Percentiles rank a stretch among this genome's conserved stretches.
Evolutionary conservation across 2,888 invertebrate genomes (phyloP).

Genomic region (Hypolimnas misippus): DNA sequence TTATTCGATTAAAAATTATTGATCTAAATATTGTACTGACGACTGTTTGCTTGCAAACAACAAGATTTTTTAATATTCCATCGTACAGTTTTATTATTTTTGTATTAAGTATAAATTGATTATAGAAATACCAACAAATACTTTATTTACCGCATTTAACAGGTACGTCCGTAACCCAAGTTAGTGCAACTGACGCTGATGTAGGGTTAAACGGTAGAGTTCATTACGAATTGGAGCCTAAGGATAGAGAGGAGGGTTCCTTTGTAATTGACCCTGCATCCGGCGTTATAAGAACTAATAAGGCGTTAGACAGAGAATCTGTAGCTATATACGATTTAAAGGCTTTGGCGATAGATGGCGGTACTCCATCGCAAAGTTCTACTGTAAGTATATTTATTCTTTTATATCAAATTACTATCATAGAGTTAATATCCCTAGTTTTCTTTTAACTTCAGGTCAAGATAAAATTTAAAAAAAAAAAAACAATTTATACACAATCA

Average conservation of each 20-base stretch:
- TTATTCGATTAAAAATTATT: too few relatives aligned
- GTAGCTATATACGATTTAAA: slow-evolving; percentile 92
- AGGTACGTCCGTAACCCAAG: slow-evolving; percentile 90
- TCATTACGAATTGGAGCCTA: slow-evolving; percentile 89
- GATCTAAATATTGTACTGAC: too few relatives aligned
- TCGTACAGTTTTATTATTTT: too few relatives aligned
- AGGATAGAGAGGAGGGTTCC: slow-evolving; percentile 92
- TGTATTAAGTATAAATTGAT: too few relatives aligned
- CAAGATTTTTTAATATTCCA: too few relatives aligned
- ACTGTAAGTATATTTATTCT: slow-evolving; percentile 57
- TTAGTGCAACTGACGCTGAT: slow-evolving; percentile 93
- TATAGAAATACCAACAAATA: too few relatives aligned
- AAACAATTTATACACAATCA: too few relatives aligned
- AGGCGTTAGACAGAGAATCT: slow-evolving; percentile 95
- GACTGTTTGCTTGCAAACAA: too few relatives aligned
- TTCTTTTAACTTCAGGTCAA: too few relatives aligned
- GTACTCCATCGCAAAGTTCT: slow-evolving; percentile 90
- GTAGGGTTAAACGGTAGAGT: slow-evolving; percentile 94
- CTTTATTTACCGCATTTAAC: slow-evolving; percentile 20
- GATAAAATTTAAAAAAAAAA: too few relatives aligned
- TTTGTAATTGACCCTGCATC: slow-evolving; percentile 96
- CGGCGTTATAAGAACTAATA: slow-evolving; percentile 95
- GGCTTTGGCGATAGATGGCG: slow-evolving; percentile 95
- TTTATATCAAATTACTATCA: too few relatives aligned
- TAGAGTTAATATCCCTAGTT: too few relatives aligned